A percentile compares a stretch with the other conserved stretches of the same genome.
phyloP scores from a whole-genome alignment of 2,797 vertebrate species.

The Danio choprae region DNA sequence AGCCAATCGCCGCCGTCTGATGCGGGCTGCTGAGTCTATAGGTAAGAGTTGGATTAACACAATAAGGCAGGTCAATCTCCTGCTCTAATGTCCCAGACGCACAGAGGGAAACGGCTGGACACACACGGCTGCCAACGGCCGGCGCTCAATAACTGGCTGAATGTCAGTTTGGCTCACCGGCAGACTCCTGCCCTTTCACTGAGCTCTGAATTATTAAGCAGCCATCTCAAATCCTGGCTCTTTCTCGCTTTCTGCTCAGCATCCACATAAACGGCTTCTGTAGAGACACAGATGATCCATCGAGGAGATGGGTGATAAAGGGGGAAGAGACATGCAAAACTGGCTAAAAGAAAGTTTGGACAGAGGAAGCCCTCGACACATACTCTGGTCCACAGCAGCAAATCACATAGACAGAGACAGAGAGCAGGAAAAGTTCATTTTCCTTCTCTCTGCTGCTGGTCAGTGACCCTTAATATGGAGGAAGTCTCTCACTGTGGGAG shows the following conservation, averaged over 20 bases:
- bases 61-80: conserved; percentile 66
- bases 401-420: conserved; percentile 53
- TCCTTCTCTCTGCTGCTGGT: not conserved
- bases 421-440: conserved; percentile 75
- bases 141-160: conserved; percentile 74
- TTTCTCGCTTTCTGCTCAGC: conserved; percentile 60
- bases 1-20: not conserved
- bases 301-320: conserved; percentile 77
- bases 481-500: conserved; percentile 21
- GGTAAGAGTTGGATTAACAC: conserved; percentile 56
- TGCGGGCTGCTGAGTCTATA: conserved; percentile 48
- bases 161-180: conserved; percentile 76
- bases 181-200: conserved; percentile 81
- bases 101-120: conserved; percentile 54
- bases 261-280: conserved; percentile 14
- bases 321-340: conserved; percentile 71
- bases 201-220: conserved; percentile 84
- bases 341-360: conserved; percentile 24
- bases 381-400: not conserved
- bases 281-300: conserved; percentile 76
- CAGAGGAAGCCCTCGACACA: not conserved
- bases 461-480: conserved; percentile 31
- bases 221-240: conserved; percentile 70
- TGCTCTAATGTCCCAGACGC: conserved; percentile 69
- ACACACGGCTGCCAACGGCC: conserved; percentile 50